Evolutionary conservation across 2,797 vertebrate genomes (phyloP).

Genomic region (Gallirallus australis): DNA sequence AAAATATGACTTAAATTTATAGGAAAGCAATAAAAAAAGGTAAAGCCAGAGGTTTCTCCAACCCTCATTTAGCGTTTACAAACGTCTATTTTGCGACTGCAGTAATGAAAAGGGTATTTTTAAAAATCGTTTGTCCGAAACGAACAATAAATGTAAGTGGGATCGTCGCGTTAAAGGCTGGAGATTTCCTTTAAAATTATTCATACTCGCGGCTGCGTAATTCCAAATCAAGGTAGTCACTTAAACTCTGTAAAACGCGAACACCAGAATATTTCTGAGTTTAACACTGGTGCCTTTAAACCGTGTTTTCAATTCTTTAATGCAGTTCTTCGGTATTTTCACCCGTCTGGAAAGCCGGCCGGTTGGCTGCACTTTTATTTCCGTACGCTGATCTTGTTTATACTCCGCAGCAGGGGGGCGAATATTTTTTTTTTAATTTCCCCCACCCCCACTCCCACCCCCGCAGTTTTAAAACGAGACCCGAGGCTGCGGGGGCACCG

Average conservation of each 20-base stretch:
- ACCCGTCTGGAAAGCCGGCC: neutral
- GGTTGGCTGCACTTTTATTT: neutral
- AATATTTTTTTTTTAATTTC: neutral
- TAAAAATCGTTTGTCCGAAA: neutral
- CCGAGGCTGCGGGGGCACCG: neutral
- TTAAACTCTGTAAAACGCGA: neutral
- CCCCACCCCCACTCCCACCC: no score
- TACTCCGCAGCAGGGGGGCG: neutral
- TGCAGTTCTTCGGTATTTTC: neutral
- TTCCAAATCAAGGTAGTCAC: neutral
- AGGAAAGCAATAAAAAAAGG: constrained; percentile 13
- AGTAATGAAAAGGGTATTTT: constrained; percentile 17
- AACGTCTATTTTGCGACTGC: constrained; percentile 7
- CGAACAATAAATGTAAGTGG: neutral
- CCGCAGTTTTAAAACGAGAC: neutral
- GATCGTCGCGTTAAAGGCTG: neutral
- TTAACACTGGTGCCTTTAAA: neutral
- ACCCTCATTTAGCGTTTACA: constrained; percentile 19
- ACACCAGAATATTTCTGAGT: neutral
- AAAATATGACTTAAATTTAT: constrained; percentile 22
- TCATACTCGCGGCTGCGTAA: neutral
- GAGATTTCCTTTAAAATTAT: neutral
- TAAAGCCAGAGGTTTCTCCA: constrained; percentile 47
- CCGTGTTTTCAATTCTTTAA: neutral
- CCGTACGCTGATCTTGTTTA: neutral